A percentile compares a stretch with the other conserved stretches of the same genome.
Evolutionary conservation across 2,113 vertebrate genomes (phyloP).

Genomic region (Platycercus adscitus): DNA sequence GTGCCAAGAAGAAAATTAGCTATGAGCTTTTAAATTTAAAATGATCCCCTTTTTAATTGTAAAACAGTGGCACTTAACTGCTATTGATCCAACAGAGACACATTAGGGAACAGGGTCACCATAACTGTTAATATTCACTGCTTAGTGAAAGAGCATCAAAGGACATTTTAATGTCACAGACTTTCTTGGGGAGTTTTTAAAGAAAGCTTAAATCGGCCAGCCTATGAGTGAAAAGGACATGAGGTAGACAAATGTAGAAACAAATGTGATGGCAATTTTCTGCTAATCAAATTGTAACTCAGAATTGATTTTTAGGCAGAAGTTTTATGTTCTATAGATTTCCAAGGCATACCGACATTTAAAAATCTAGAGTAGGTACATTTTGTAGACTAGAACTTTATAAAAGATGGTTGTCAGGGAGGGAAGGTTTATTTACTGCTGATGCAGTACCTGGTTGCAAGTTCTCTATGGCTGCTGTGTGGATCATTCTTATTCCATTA

Average conservation of each 20-base stretch:
- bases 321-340: constrained; percentile 89
- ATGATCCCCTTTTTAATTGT: constrained; percentile 95
- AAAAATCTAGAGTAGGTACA: constrained; percentile 80
- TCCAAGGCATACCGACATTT: constrained; percentile 85
- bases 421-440: constrained; percentile 67
- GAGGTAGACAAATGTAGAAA: constrained; percentile 91
- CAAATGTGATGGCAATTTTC: constrained; percentile 94
- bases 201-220: constrained; percentile 85
- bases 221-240: constrained; percentile 99
- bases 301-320: constrained; percentile 91
- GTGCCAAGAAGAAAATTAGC: constrained; percentile 85
- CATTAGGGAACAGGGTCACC: constrained; percentile 97
- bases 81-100: constrained; percentile 97
- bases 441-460: background rate
- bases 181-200: constrained; percentile 98
- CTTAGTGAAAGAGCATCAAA: constrained; percentile 99
- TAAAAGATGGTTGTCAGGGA: background rate
- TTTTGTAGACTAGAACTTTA: constrained; percentile 68
- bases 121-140: constrained; percentile 98
- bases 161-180: constrained; percentile 99
- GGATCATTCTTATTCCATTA: background rate
- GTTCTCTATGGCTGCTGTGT: background rate
- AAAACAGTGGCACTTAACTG: constrained; percentile 98
- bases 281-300: constrained; percentile 93
- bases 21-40: constrained; percentile 85